A percentile compares a stretch with the other conserved stretches of the same genome.
Evolutionary conservation across 2,888 invertebrate species (phyloP).

Genomic region (Deilephila elpenor): DNA sequence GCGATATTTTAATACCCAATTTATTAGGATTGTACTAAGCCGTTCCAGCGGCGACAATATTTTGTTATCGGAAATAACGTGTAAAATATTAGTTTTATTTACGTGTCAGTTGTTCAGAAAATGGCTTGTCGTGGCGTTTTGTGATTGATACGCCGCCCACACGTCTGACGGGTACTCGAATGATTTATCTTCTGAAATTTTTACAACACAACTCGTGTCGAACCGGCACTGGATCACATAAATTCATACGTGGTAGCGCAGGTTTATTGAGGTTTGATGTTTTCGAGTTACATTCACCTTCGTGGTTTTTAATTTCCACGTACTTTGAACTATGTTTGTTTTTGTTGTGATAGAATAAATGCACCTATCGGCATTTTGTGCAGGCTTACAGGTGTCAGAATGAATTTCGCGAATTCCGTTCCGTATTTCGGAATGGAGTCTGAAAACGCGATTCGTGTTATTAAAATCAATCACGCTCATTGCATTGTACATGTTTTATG

Average conservation of each 20-base stretch:
- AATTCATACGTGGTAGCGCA: constrained; percentile 36
- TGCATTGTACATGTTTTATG: no score
- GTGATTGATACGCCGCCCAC: constrained; percentile 67
- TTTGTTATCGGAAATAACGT: constrained; percentile 17
- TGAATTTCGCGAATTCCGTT: no score
- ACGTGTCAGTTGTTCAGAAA: constrained; percentile 65
- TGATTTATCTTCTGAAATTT: constrained; percentile 66
- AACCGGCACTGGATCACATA: constrained; percentile 47
- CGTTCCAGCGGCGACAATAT: background rate
- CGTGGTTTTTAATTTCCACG: constrained; percentile 17
- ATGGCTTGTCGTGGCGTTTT: constrained; percentile 53
- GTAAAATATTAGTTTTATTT: constrained; percentile 60
- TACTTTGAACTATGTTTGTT: background rate
- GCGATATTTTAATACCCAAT: constrained; percentile 21
- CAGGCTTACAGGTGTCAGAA: no score
- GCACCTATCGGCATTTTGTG: background rate
- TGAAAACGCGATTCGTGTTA: background rate
- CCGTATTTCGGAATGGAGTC: background rate
- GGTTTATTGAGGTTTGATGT: constrained; percentile 8
- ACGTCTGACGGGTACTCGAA: constrained; percentile 50
- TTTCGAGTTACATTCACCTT: background rate
- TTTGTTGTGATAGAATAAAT: no score
- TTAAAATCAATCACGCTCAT: background rate
- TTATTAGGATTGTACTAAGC: constrained; percentile 21
- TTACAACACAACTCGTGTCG: constrained; percentile 47